These are phyloP conservation scores for Deladenus siricidicola DNA, from an alignment of 2,888 invertebrate genomes.

Conservation along the genomic window DNA sequence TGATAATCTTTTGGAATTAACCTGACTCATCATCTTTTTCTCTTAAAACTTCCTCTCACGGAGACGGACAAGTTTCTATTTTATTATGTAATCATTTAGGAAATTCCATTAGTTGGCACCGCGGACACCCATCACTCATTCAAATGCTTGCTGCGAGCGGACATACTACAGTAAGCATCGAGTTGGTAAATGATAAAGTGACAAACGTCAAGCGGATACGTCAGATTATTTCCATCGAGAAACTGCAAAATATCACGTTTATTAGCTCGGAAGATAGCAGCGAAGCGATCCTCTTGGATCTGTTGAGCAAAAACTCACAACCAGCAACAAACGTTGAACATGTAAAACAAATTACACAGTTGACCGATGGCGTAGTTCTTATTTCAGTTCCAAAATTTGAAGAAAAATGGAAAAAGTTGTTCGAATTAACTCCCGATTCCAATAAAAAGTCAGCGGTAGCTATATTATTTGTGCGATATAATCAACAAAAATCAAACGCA, in stretches of 20 bases:
- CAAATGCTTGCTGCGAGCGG: constrained; percentile 34
- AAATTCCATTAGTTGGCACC: constrained; percentile 18
- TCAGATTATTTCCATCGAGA: not conserved
- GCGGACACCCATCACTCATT: constrained; percentile 23
- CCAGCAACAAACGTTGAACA: not conserved
- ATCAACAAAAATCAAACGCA: not conserved
- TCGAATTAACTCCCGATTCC: not conserved
- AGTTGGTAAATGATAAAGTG: not conserved
- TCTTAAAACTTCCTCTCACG: too few relatives aligned
- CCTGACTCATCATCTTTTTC: too few relatives aligned
- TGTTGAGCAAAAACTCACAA: not conserved
- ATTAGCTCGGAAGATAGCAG: not conserved
- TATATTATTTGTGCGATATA: not conserved
- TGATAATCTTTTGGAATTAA: too few relatives aligned
- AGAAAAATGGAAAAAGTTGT: not conserved
- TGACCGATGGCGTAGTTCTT: not conserved
- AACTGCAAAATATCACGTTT: constrained; percentile 8
- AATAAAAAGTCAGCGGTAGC: not conserved
- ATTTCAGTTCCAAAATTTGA: too few relatives aligned
- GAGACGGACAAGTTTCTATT: too few relatives aligned
- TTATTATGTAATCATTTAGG: constrained; percentile 3
- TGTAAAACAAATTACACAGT: not conserved
- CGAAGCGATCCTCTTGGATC: not conserved
- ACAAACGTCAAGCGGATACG: constrained; percentile 1
- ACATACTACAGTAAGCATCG: constrained; percentile 21